phyloP scores from a whole-genome alignment of 1,140 invertebrate species.

The Meloidogyne hapla region DNA sequence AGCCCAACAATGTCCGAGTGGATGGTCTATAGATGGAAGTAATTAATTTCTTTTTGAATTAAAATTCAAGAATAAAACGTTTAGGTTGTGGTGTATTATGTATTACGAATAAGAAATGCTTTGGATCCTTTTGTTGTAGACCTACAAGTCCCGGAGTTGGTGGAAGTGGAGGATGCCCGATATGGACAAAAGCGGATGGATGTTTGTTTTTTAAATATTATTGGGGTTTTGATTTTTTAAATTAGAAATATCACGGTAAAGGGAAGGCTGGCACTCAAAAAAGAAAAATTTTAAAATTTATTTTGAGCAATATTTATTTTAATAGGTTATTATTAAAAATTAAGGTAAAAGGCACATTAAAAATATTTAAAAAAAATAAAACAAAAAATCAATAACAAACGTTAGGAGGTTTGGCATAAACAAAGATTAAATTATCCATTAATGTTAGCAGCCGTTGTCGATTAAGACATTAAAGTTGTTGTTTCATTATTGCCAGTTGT shows the following conservation, averaged over 20 bases:
- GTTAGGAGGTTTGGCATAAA: not conserved
- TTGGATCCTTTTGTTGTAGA: not conserved
- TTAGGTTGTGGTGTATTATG: not conserved
- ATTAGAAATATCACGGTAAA: no score
- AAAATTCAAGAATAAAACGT: no score
- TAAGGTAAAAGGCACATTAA: not conserved
- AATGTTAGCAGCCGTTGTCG: not conserved
- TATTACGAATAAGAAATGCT: not conserved
- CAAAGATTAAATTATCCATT: not conserved
- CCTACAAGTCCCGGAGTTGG: not conserved
- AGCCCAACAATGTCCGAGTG: not conserved
- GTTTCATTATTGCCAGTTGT: not conserved
- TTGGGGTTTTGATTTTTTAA: not conserved
- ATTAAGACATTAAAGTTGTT: not conserved
- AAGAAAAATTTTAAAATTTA: not conserved
- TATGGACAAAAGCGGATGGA: not conserved
- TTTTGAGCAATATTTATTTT: not conserved
- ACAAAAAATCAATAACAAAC: not conserved
- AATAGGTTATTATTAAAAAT: not conserved
- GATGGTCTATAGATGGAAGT: not conserved
- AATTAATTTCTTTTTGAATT: not conserved
- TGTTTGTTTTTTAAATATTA: not conserved
- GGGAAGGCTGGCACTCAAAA: not conserved
- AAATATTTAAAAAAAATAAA: not conserved
- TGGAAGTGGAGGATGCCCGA: not conserved